Conservation (phyloP, 2,888 invertebrate species). For the Thera obeliscata region DNA sequence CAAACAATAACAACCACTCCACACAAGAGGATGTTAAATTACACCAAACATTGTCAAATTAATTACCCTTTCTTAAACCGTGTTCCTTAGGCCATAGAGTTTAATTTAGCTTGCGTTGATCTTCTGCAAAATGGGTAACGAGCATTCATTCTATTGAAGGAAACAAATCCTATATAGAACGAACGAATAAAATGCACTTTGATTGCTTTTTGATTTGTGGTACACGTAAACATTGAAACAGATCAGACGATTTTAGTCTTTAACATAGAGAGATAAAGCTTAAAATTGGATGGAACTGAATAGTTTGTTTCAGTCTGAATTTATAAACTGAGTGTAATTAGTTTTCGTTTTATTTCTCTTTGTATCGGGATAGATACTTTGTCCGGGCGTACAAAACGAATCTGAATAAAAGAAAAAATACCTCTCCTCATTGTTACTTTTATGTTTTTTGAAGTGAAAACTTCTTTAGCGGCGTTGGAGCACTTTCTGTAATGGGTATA, state of each 20-base stretch:
- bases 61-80: background rate
- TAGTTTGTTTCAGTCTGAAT: slow-evolving; percentile 16
- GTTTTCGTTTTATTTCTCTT: slow-evolving; percentile 25
- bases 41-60: slow-evolving; percentile 6
- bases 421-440: too few relatives aligned
- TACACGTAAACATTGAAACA: slow-evolving; percentile 53
- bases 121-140: slow-evolving; percentile 45
- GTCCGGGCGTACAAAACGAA: slow-evolving; percentile 2
- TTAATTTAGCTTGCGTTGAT: slow-evolving; percentile 8
- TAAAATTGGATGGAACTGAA: background rate
- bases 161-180: slow-evolving; percentile 73
- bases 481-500: too few relatives aligned
- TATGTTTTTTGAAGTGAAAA: too few relatives aligned
- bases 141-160: slow-evolving; percentile 65
- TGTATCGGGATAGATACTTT: slow-evolving; percentile 24
- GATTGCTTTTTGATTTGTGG: slow-evolving; percentile 74
- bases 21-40: slow-evolving; percentile 13
- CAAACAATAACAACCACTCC: slow-evolving; percentile 11
- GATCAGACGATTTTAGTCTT: slow-evolving; percentile 12
- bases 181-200: slow-evolving; percentile 68
- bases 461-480: too few relatives aligned
- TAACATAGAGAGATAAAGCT: background rate
- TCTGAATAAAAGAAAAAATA: background rate
- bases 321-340: slow-evolving; percentile 34
- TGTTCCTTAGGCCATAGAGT: background rate